Evolutionary conservation across 1,140 invertebrate species (phyloP), one percentile per base, ranked within the genome.

Genomic region (Drosophila albomicans): DNA sequence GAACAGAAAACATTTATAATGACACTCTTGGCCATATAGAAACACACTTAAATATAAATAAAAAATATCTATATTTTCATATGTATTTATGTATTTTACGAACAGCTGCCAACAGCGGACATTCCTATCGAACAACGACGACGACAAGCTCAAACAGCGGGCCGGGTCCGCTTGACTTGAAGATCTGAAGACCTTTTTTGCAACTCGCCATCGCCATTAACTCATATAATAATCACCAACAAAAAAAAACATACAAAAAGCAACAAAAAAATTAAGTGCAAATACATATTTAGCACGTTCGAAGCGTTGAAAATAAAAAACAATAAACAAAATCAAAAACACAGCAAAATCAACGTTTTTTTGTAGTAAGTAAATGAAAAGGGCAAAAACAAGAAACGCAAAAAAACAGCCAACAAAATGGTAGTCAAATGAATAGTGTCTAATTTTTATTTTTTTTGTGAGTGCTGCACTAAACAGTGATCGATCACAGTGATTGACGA

Each of bases 231-330:
- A 75, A 70, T 71, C 58, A 58, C 66, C 30, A 16, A 58, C 65
- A 32, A 64, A 56, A 63, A 63, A 63, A 70, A 59, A 45, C 54
- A 45, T 38, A 68, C 61, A 61, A 7, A 59, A 59, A 45, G 20
- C 20, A 25, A 25, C 20, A 68, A 73, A 62, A 68, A 68, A 74
- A 61, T 69, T 8, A 75, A 71, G 61, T 64, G 61, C 59, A 59
- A 75, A 71, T 71, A 64, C 49, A 71, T 59, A 71, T 71, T 75
- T 75, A 75, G 73, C 73, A 75, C 73, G 73, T 75, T 75, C 68
- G 30, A 75, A 75, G 56, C 68, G 52, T 69, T 75, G 48, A 62
- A 75, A 56, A 70, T 28, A 49, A 49, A 64, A 71, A 75, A 70
- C 45, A 58, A 75, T 64, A 75, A 75, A 69, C 65, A 75, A 69